Evolutionary conservation across 2,113 vertebrate genomes (phyloP).

Genomic region (Barnardius zonarius): DNA sequence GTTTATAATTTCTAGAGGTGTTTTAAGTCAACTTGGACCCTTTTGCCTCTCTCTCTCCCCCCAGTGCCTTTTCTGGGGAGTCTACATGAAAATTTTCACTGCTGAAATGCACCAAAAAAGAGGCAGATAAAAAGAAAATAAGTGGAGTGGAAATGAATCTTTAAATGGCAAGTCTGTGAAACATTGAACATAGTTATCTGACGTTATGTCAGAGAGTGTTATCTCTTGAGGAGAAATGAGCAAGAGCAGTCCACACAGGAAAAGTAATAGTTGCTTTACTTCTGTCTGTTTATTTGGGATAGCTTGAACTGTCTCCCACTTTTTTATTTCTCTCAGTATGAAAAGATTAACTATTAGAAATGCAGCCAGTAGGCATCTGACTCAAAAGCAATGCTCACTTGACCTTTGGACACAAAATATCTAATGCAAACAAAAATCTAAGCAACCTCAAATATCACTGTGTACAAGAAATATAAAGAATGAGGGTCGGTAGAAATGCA

Average conservation of each 20-base stretch:
- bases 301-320: conserved; percentile 4
- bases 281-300: conserved; percentile 63
- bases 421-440: conserved; percentile 54
- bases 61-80: background rate
- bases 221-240: conserved; percentile 59
- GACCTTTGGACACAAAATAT: conserved; percentile 51
- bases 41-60: background rate
- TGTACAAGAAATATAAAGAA: conserved; percentile 25
- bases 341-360: conserved; percentile 61
- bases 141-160: conserved; percentile 59
- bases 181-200: conserved; percentile 61
- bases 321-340: conserved; percentile 44
- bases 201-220: conserved; percentile 52
- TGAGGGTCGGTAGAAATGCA: conserved; percentile 1
- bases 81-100: conserved; percentile 48
- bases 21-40: background rate
- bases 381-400: conserved; percentile 63
- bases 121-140: conserved; percentile 59
- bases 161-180: conserved; percentile 65
- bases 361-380: conserved; percentile 38
- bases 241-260: conserved; percentile 34
- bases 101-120: conserved; percentile 44
- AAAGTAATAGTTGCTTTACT: conserved; percentile 54
- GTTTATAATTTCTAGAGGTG: conserved; percentile 13
- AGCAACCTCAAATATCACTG: conserved; percentile 28